Percentiles rank a stretch among this genome's conserved stretches.
These are phyloP conservation scores for Crocodylus rhombifer DNA, from an alignment of 2,797 vertebrate genomes.

Conservation along the genomic window DNA sequence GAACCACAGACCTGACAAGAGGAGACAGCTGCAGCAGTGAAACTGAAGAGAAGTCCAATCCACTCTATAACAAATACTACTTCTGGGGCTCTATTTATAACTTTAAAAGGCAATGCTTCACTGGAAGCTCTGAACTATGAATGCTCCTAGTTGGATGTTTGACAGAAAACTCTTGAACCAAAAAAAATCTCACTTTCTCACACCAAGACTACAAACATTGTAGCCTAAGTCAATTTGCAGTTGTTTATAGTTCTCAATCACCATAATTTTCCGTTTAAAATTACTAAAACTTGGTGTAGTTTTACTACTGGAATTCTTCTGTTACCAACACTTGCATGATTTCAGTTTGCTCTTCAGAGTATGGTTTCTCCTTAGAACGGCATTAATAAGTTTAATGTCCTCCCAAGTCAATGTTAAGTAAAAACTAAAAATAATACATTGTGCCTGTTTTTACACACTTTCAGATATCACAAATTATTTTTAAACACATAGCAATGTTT, in stretches of 20 bases:
- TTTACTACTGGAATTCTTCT: neutral
- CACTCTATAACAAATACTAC: rapidly evolving
- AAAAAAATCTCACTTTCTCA: neutral
- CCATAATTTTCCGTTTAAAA: neutral
- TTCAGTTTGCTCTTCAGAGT: rapidly evolving
- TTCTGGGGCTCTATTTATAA: conserved; percentile 22
- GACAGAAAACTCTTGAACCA: rapidly evolving
- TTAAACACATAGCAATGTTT: neutral
- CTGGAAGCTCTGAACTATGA: neutral
- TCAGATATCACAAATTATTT: neutral
- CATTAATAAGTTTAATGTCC: neutral
- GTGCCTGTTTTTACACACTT: neutral
- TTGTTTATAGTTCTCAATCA: neutral
- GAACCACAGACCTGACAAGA: conserved; percentile 13
- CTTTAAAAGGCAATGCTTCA: conserved; percentile 49
- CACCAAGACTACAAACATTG: rapidly evolving
- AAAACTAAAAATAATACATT: neutral
- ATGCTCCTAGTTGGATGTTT: rapidly evolving
- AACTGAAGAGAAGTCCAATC: neutral
- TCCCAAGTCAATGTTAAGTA: neutral
- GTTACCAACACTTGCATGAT: neutral
- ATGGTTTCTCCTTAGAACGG: neutral
- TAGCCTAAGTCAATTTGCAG: neutral
- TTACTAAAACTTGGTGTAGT: neutral
- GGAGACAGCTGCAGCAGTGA: conserved; percentile 61